These are phyloP conservation scores for Asobara japonica DNA, from an alignment of 1,140 invertebrate species.

Conservation along the genomic window DNA sequence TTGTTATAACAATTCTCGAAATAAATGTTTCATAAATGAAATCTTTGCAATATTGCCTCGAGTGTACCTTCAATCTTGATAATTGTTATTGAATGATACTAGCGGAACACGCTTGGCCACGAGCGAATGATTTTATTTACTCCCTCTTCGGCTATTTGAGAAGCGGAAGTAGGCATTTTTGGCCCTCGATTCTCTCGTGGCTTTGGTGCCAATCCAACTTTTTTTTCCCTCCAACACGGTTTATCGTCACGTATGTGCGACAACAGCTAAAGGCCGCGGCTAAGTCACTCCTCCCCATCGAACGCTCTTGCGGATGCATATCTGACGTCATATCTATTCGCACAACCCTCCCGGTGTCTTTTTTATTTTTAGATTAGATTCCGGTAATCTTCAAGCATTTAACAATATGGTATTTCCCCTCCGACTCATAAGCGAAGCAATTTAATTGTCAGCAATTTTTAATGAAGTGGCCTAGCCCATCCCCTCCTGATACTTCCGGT, in stretches of 20 bases:
- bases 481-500: not conserved
- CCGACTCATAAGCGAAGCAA: not conserved
- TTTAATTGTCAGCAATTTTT: not conserved
- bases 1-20: not conserved
- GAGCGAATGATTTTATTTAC: not conserved
- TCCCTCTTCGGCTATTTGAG: slow-evolving; percentile 1
- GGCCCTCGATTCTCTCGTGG: slow-evolving; percentile 22
- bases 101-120: too few relatives aligned
- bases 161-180: slow-evolving; percentile 29
- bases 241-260: slow-evolving; percentile 30
- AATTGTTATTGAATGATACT: not conserved
- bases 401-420: not conserved
- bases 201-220: slow-evolving; percentile 44
- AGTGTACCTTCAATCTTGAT: not conserved
- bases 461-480: not conserved
- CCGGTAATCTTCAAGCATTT: not conserved
- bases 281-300: slow-evolving; percentile 36
- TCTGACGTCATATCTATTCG: slow-evolving; percentile 44
- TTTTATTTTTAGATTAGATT: slow-evolving; percentile 48
- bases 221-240: slow-evolving; percentile 11
- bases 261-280: slow-evolving; percentile 25
- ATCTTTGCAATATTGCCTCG: not conserved
- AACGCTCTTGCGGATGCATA: slow-evolving; percentile 43
- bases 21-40: not conserved
- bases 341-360: not conserved